A percentile compares a stretch with the other conserved stretches of the same genome.
phyloP scores from a whole-genome alignment of 53 echinoderm and acorn worm species.

The Echinometra lucunter region DNA sequence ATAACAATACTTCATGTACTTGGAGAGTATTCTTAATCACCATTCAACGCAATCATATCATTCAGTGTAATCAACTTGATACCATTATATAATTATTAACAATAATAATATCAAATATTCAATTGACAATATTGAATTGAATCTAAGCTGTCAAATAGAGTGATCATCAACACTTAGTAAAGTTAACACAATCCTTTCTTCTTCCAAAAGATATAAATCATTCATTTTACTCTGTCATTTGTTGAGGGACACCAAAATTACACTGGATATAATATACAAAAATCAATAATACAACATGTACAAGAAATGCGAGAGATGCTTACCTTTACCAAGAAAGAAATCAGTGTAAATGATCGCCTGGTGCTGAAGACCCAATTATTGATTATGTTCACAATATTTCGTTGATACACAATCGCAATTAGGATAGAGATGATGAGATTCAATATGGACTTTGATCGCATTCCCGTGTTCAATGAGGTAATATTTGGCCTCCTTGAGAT shows the following conservation, averaged over 20 bases:
- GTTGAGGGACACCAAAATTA: neutral
- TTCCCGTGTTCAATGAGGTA: neutral
- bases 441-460: neutral
- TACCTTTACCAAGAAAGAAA: neutral
- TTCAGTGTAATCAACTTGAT: no score
- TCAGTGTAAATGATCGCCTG: neutral
- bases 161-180: neutral
- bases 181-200: neutral
- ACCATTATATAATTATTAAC: no score
- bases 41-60: no score
- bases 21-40: no score
- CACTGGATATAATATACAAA: neutral
- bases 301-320: neutral
- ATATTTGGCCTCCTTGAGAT: slow-evolving; percentile 16
- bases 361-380: neutral
- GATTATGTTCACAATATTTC: neutral
- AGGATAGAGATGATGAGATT: neutral
- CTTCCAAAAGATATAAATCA: neutral
- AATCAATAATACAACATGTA: neutral
- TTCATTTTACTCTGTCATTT: neutral
- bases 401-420: neutral
- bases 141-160: neutral
- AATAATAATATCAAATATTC: no score
- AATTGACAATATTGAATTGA: neutral
- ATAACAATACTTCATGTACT: no score